Conservation (phyloP, 1,140 invertebrate genomes). For the Argopecten irradians region DNA sequence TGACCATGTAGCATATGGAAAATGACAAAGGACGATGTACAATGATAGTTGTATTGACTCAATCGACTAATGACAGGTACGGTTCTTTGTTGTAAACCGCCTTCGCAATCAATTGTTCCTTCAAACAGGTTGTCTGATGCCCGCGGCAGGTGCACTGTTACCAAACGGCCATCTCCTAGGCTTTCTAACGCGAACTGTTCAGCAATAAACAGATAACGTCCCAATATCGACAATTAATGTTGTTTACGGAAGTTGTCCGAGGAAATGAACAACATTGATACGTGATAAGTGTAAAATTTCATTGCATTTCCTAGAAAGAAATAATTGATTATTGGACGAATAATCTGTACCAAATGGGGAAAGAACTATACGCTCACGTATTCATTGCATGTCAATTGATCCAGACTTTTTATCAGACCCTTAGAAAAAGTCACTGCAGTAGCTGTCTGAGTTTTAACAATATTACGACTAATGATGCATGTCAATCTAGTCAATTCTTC, state of each 20-base stretch:
- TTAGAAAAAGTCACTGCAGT: no score
- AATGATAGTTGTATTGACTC: not conserved
- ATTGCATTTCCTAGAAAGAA: not conserved
- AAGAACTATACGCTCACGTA: no score
- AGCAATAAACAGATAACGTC: not conserved
- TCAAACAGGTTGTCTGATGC: not conserved
- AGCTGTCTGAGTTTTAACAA: no score
- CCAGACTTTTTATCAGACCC: no score
- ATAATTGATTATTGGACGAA: not conserved
- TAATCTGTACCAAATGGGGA: no score
- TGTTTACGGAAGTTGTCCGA: not conserved
- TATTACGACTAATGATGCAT: no score
- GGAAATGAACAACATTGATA: not conserved
- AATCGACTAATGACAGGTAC: not conserved
- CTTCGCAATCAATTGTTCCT: not conserved
- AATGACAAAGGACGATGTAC: not conserved
- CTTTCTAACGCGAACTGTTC: not conserved
- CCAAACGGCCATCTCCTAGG: not conserved
- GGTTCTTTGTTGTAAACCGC: not conserved
- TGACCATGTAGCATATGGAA: not conserved
- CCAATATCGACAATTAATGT: not conserved
- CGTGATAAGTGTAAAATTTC: not conserved
- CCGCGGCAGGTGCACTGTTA: not conserved
- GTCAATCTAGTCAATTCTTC: no score
- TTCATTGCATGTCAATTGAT: no score